A percentile compares a stretch with the other conserved stretches of the same genome.
Evolutionary conservation across 2,888 invertebrate species (phyloP).

Genomic region (Crocallis elinguaria): DNA sequence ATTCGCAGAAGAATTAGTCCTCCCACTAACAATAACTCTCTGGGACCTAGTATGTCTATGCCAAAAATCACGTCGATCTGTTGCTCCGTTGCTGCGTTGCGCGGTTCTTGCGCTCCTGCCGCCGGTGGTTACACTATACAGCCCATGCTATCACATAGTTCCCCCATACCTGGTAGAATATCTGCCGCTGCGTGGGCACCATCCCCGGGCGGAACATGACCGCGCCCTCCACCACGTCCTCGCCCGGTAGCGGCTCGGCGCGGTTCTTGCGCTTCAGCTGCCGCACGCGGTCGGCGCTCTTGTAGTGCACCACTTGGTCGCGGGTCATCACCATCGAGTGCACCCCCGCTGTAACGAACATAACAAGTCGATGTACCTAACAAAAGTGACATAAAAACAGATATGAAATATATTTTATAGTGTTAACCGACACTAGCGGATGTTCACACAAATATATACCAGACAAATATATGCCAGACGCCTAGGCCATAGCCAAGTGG

Average conservation of each 20-base stretch:
- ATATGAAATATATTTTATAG: no score
- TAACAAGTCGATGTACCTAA: neutral
- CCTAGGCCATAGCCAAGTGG: no score
- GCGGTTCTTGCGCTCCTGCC: no score
- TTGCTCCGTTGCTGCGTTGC: no score
- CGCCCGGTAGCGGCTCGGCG: conserved; percentile 38
- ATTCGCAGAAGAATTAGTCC: no score
- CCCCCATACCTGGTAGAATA: conserved; percentile 91
- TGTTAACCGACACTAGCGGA: no score
- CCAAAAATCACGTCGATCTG: no score
- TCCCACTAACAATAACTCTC: no score
- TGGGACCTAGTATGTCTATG: no score
- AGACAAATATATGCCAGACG: no score
- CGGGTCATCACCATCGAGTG: conserved; percentile 67
- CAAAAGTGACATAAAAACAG: no score
- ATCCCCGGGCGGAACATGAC: conserved; percentile 86
- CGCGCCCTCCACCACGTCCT: conserved; percentile 61
- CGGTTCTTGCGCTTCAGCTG: conserved; percentile 42
- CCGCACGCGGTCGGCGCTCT: conserved; percentile 59
- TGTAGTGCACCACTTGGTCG: conserved; percentile 54
- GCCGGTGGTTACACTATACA: neutral
- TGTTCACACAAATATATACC: no score
- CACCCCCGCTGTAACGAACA: conserved; percentile 55
- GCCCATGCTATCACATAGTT: neutral
- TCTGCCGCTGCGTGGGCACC: conserved; percentile 93